Conservation (phyloP, 2,888 invertebrate species). For the Sphaerophoria taeniata region DNA sequence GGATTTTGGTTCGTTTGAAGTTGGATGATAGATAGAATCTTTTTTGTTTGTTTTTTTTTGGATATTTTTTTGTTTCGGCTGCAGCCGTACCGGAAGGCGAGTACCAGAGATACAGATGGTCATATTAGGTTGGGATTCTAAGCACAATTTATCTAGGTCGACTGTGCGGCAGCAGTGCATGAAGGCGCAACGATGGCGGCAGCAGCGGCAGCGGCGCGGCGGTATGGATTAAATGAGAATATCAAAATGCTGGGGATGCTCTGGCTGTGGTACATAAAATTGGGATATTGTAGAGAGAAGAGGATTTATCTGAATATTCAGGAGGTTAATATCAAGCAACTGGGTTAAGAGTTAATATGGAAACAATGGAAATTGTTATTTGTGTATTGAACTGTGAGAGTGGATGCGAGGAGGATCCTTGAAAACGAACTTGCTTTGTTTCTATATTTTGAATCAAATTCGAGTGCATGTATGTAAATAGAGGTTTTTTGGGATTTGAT, state of each 20-base stretch:
- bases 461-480: neutral
- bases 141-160: slow-evolving; percentile 58
- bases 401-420: neutral
- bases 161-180: neutral
- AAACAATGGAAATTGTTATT: neutral
- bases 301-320: slow-evolving; percentile 14
- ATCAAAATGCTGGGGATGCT: too few relatives aligned
- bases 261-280: too few relatives aligned
- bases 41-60: neutral
- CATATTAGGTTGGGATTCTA: slow-evolving; percentile 40
- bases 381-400: neutral
- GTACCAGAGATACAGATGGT: slow-evolving; percentile 13
- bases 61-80: slow-evolving; percentile 12
- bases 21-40: slow-evolving; percentile 27
- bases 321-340: slow-evolving; percentile 4
- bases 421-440: neutral
- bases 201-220: neutral
- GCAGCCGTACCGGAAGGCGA: slow-evolving; percentile 8
- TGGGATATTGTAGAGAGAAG: neutral
- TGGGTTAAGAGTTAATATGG: slow-evolving; percentile 21
- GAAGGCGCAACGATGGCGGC: neutral
- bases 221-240: neutral
- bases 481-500: too few relatives aligned
- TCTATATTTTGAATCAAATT: too few relatives aligned
- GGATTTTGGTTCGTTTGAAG: slow-evolving; percentile 33